Evolutionary conservation across 2,113 vertebrate species (phyloP), one percentile per base, ranked within the genome.

Genomic region (Lagopus muta): DNA sequence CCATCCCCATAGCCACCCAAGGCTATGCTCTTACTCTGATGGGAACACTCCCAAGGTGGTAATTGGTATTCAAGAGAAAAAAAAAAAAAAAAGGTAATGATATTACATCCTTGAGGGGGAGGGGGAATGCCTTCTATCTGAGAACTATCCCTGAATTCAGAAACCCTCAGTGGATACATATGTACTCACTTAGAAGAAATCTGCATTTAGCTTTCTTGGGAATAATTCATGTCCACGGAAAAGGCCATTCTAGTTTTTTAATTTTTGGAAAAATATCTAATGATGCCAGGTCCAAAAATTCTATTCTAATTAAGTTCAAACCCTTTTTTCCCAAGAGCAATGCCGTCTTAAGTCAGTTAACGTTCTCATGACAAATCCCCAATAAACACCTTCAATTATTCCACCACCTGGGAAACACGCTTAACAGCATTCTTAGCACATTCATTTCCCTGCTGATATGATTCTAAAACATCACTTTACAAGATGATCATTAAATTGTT

Each of bases 391-490:
- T 92, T 89, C 84, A 95, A 47, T 94, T 95, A 86, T 72, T 64
- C 62, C 48, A 48, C 83, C 2, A 1, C 57, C 57, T 80, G 76
- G 71, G 73, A 96, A 73, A 80, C 60, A 81, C 55, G 67, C 16
- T 92, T 95, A 93, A 83, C 89, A 95, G 20, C 57, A 77, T 97
- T 91, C 87, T 92, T 94, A 89, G 65, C 89, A 90, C 88, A 95
- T 95, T 92, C 64, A 43, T 96, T 95, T 94, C 82, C 78, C 93
- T 86, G 54, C 50, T 90, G 78, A 67, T 88, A 82, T 40, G 45
- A 85, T 82, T 96, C 75, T 62, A 90, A 96, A 93, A 66, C 87
- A 94, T 81, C 50, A 43, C 34, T 94, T 95, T 92, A 91, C 89
- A 91, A 73, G 67, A 86, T 81, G 67, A 95, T 95, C 91, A 95